Percentiles rank a stretch among this genome's conserved stretches.
Conservation (phyloP, 2,113 vertebrate genomes). For the Syngnathus floridae region DNA sequence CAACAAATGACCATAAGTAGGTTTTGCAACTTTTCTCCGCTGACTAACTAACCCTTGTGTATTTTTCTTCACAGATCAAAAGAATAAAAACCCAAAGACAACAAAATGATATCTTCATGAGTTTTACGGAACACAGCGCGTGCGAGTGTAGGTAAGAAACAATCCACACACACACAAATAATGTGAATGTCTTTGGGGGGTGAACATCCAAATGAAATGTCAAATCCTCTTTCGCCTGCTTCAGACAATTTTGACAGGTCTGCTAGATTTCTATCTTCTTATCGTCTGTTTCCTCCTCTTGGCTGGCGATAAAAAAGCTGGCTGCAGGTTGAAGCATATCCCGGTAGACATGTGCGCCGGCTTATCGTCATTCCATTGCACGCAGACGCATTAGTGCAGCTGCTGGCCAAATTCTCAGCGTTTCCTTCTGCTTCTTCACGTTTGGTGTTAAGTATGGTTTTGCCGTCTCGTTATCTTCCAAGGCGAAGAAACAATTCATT, state of each 20-base stretch:
- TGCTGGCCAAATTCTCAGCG: slow-evolving; percentile 15
- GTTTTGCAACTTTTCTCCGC: neutral
- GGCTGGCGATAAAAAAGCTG: slow-evolving; percentile 5
- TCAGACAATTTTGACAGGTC: slow-evolving; percentile 38
- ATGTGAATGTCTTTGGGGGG: neutral
- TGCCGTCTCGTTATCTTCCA: neutral
- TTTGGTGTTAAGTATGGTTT: neutral
- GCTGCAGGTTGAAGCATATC: slow-evolving; percentile 19
- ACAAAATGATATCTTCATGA: slow-evolving; percentile 85
- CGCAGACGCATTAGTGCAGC: slow-evolving; percentile 11
- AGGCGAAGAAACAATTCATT: neutral
- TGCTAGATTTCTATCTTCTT: slow-evolving; percentile 18
- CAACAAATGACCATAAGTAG: neutral
- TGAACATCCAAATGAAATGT: neutral
- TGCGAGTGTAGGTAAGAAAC: slow-evolving; percentile 96
- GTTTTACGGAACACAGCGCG: slow-evolving; percentile 91
- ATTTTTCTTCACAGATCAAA: slow-evolving; percentile 78
- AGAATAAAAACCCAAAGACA: slow-evolving; percentile 83
- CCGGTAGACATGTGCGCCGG: slow-evolving; percentile 10
- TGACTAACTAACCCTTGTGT: neutral
- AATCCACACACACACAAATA: slow-evolving; percentile 17
- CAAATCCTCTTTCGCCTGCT: slow-evolving; percentile 2
- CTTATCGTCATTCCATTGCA: slow-evolving; percentile 24
- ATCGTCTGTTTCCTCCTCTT: slow-evolving; percentile 26
- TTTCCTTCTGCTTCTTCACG: neutral